Evolutionary conservation across 2,888 invertebrate genomes (phyloP).

Genomic region (Hirudinaria manillensis): DNA sequence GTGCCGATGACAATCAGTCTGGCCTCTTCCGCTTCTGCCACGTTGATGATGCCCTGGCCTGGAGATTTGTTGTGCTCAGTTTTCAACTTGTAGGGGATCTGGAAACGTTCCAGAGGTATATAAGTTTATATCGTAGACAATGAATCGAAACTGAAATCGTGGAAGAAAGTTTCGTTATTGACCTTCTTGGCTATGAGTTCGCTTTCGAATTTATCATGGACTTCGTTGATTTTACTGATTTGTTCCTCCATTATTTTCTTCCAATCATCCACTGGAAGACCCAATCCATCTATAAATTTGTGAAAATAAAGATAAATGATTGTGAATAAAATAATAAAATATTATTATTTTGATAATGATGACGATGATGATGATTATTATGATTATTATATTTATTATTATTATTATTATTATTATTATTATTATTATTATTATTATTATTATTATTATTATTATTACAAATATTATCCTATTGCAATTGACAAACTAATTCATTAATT

Average conservation of each 20-base stretch:
- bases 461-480: no score
- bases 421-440: slow-evolving; percentile 4
- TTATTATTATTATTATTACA: background rate
- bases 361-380: background rate
- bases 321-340: no score
- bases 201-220: slow-evolving; percentile 22
- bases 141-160: no score
- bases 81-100: slow-evolving; percentile 35
- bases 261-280: slow-evolving; percentile 39
- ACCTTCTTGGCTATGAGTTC: slow-evolving; percentile 23
- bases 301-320: no score
- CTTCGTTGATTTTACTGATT: slow-evolving; percentile 24
- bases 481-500: no score
- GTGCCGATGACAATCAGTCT: slow-evolving; percentile 36
- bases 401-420: background rate
- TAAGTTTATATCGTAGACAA: no score
- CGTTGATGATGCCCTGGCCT: slow-evolving; percentile 37
- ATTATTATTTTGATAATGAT: background rate
- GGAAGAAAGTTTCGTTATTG: no score
- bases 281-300: slow-evolving; percentile 34
- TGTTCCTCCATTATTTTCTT: slow-evolving; percentile 35
- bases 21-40: slow-evolving; percentile 34
- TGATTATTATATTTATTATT: background rate
- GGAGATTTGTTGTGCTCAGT: slow-evolving; percentile 34
- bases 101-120: background rate